phyloP scores from a whole-genome alignment of 2,888 invertebrate species.

The Cantharis rustica region DNA sequence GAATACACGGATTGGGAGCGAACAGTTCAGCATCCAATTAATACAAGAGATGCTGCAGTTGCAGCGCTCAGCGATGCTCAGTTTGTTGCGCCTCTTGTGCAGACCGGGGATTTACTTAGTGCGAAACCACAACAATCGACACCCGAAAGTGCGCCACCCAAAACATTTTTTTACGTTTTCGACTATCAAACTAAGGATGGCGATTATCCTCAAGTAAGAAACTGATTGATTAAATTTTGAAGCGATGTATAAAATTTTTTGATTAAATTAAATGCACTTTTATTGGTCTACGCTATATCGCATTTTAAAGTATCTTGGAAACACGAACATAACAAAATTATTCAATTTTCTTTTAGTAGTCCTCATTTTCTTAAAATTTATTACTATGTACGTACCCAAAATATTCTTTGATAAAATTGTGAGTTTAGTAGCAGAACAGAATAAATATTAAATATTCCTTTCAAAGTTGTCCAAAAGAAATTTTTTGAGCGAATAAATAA shows the following conservation, averaged over 20 bases:
- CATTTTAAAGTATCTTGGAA: background rate
- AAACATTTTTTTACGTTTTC: conserved; percentile 88
- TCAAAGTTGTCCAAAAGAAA: background rate
- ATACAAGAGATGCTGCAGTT: conserved; percentile 85
- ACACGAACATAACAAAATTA: background rate
- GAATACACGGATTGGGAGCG: conserved; percentile 98
- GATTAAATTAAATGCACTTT: background rate
- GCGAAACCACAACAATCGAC: conserved; percentile 67
- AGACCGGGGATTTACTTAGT: conserved; percentile 81
- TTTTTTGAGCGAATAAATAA: background rate
- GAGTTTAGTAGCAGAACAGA: background rate
- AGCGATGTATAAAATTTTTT: background rate
- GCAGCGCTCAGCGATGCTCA: conserved; percentile 93
- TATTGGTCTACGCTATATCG: background rate
- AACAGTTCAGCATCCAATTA: conserved; percentile 87
- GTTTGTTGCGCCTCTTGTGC: conserved; percentile 88
- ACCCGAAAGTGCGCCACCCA: conserved; percentile 68
- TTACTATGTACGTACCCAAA: background rate
- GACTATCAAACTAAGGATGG: conserved; percentile 91
- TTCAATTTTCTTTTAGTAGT: background rate
- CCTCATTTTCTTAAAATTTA: background rate
- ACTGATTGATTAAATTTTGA: conserved; percentile 6
- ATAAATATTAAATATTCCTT: background rate
- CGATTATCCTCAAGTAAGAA: conserved; percentile 79
- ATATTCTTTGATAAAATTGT: background rate